A percentile compares a stretch with the other conserved stretches of the same genome.
Evolutionary conservation across 2,888 invertebrate species (phyloP).

Genomic region (Portevinia maculata): DNA sequence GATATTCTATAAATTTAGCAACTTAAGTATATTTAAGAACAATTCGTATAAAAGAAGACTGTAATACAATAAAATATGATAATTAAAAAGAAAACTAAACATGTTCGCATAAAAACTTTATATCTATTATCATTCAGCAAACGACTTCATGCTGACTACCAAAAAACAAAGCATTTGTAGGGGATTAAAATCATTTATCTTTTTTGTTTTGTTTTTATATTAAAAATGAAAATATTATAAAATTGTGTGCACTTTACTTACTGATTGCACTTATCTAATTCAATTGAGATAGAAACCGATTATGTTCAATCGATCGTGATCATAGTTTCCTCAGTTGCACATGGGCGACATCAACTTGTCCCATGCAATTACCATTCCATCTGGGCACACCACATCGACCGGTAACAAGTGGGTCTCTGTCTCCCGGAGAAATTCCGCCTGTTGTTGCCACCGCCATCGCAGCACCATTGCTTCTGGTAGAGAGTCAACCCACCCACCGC

Average conservation of each 20-base stretch:
- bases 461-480: conserved; percentile 33
- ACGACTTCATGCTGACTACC: too few relatives aligned
- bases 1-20: too few relatives aligned
- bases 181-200: too few relatives aligned
- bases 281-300: conserved; percentile 61
- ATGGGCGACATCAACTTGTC: conserved; percentile 69
- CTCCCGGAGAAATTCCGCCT: conserved; percentile 66
- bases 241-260: conserved; percentile 28
- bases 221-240: too few relatives aligned
- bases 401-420: conserved; percentile 65
- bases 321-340: conserved; percentile 56
- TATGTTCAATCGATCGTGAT: conserved; percentile 65
- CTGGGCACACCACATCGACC: conserved; percentile 19
- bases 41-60: too few relatives aligned
- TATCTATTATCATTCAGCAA: too few relatives aligned
- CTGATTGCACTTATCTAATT: conserved; percentile 39
- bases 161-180: too few relatives aligned
- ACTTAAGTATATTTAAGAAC: too few relatives aligned
- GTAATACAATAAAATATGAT: too few relatives aligned
- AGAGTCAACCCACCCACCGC: conserved; percentile 50
- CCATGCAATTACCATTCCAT: conserved; percentile 71
- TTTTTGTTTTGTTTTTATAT: too few relatives aligned
- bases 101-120: too few relatives aligned
- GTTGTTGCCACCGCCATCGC: conserved; percentile 33
- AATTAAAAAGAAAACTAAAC: too few relatives aligned